These are phyloP conservation scores for Paracyprichromis sp. DNA, from an alignment of 2,113 vertebrate genomes.

Conservation along the genomic window DNA sequence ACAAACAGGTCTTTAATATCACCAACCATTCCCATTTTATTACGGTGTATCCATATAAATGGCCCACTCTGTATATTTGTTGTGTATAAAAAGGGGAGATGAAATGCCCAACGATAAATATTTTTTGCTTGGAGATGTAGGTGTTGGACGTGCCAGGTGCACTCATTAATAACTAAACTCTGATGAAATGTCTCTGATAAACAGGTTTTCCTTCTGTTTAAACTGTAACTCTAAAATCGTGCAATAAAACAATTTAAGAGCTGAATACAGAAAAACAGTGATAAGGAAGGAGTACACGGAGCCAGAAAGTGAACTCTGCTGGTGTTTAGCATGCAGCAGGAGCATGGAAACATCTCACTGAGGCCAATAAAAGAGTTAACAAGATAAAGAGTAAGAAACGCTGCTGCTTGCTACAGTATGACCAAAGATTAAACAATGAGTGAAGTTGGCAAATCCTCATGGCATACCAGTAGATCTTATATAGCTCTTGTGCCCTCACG, in stretches of 20 bases:
- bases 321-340: not conserved
- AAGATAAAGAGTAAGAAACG: not conserved
- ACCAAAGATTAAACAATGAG: not conserved
- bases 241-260: not conserved
- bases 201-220: not conserved
- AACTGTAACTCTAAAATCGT: not conserved
- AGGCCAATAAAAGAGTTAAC: not conserved
- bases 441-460: not conserved
- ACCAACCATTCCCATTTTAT: not conserved
- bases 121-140: not conserved
- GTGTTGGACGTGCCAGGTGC: not conserved
- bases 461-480: not conserved
- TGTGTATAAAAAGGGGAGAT: not conserved
- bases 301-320: not conserved
- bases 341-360: not conserved
- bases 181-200: not conserved
- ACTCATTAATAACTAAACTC: not conserved
- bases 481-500: not conserved
- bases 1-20: not conserved
- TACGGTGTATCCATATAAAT: not conserved
- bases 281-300: not conserved
- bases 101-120: not conserved
- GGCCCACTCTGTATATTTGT: not conserved
- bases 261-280: not conserved
- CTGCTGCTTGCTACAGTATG: not conserved